phyloP scores from a whole-genome alignment of 2,888 invertebrate species.

The Callinectes sapidus region DNA sequence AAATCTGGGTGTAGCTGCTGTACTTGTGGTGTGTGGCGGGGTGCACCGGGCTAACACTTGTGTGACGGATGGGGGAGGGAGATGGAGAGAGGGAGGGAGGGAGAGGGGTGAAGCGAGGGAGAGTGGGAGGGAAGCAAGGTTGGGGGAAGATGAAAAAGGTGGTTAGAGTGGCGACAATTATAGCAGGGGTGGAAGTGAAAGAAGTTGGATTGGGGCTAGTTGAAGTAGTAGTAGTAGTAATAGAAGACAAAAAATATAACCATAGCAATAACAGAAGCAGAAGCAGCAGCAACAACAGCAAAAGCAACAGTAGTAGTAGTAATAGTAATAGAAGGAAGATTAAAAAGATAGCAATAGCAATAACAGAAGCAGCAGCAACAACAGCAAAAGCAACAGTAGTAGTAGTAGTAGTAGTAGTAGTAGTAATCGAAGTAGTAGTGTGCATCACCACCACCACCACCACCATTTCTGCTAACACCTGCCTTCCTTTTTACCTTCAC shows the following conservation, averaged over 20 bases:
- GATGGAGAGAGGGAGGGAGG: not conserved
- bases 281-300: not conserved
- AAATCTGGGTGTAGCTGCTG: not conserved
- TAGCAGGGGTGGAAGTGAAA: not conserved
- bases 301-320: not conserved
- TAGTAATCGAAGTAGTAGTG: not conserved
- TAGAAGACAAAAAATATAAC: not conserved
- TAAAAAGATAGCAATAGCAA: not conserved
- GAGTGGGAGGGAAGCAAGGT: not conserved
- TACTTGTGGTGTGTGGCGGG: not conserved
- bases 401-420: slow-evolving; percentile 6
- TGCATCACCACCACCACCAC: not conserved
- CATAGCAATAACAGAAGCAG: not conserved
- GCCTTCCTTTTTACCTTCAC: not conserved
- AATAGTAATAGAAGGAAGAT: not conserved
- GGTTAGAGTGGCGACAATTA: not conserved
- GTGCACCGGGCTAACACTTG: not conserved
- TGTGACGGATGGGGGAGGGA: not conserved
- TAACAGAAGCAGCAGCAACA: not conserved
- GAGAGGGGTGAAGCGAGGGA: not conserved
- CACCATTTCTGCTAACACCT: not conserved
- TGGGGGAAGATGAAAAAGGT: not conserved
- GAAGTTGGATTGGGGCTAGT: no score
- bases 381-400: not conserved
- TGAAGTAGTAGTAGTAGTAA: not conserved